Conservation (phyloP, 2,113 vertebrate genomes). For the Limanda limanda region DNA sequence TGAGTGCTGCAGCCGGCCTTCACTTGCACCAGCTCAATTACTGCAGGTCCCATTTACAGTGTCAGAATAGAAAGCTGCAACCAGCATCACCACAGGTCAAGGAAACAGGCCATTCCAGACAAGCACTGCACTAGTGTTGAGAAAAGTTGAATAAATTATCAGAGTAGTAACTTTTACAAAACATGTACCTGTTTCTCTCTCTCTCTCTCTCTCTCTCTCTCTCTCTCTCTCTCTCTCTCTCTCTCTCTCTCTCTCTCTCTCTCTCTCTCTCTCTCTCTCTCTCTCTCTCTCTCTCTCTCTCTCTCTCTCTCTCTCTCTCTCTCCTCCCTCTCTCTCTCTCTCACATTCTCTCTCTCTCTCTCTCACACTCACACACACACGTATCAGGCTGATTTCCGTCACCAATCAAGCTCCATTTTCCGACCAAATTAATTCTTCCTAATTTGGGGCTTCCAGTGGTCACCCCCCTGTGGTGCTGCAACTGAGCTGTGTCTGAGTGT, state of each 20-base stretch:
- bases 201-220: neutral
- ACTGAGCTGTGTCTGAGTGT: constrained; percentile 54
- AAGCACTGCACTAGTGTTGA: neutral
- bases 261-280: neutral
- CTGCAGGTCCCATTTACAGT: too few relatives aligned
- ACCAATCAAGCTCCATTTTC: constrained; percentile 83
- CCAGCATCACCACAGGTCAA: too few relatives aligned
- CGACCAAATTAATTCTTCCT: constrained; percentile 81
- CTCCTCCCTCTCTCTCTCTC: too few relatives aligned
- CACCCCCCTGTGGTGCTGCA: constrained; percentile 74
- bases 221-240: neutral
- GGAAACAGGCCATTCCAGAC: too few relatives aligned
- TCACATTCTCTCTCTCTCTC: neutral
- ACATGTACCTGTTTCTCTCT: constrained; percentile 7
- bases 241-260: neutral
- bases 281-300: neutral
- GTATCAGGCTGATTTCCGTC: constrained; percentile 63
- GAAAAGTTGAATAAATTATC: constrained; percentile 4
- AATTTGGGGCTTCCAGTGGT: constrained; percentile 78
- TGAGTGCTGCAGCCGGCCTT: too few relatives aligned
- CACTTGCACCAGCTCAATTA: too few relatives aligned
- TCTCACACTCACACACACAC: neutral
- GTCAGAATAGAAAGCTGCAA: too few relatives aligned
- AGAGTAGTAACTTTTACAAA: neutral
- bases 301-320: neutral